A percentile compares a stretch with the other conserved stretches of the same genome.
Conservation (phyloP, 2,113 vertebrate genomes). For the Brachyhypopomus gauderio region DNA sequence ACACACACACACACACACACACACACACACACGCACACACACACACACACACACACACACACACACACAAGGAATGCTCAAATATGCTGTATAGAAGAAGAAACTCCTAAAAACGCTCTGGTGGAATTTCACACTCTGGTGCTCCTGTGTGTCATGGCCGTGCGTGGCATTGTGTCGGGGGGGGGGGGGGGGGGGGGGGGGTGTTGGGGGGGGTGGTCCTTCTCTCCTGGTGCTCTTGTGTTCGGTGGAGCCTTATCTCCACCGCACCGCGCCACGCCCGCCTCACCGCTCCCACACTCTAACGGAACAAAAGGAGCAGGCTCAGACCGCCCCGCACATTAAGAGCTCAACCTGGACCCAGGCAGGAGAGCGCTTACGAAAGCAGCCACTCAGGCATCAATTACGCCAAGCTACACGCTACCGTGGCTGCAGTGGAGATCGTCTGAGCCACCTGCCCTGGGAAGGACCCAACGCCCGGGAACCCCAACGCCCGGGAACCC, state of each 20-base stretch:
- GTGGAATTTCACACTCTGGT: neutral
- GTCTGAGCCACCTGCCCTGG: neutral
- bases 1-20: neutral
- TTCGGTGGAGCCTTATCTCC: constrained; percentile 4
- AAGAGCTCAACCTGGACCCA: constrained; percentile 29
- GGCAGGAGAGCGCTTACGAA: constrained; percentile 21
- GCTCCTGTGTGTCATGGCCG: neutral
- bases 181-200: no score
- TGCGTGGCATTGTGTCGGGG: neutral
- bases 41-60: neutral
- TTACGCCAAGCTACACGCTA: constrained; percentile 32
- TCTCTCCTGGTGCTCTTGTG: neutral
- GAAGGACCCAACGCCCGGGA: no score
- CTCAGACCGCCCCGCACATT: constrained; percentile 32
- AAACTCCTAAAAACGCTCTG: neutral
- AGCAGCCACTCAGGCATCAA: constrained; percentile 13
- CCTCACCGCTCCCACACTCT: constrained; percentile 21
- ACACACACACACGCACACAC: neutral
- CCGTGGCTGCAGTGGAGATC: constrained; percentile 2
- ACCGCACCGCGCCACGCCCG: neutral
- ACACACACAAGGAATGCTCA: neutral
- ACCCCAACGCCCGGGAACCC: neutral
- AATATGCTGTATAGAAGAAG: neutral
- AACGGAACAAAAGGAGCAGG: constrained; percentile 32
- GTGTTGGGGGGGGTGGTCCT: neutral